Percentiles rank a stretch among this genome's conserved stretches.
Evolutionary conservation across 2,888 invertebrate species (phyloP).

Genomic region (Meta bourneti): DNA sequence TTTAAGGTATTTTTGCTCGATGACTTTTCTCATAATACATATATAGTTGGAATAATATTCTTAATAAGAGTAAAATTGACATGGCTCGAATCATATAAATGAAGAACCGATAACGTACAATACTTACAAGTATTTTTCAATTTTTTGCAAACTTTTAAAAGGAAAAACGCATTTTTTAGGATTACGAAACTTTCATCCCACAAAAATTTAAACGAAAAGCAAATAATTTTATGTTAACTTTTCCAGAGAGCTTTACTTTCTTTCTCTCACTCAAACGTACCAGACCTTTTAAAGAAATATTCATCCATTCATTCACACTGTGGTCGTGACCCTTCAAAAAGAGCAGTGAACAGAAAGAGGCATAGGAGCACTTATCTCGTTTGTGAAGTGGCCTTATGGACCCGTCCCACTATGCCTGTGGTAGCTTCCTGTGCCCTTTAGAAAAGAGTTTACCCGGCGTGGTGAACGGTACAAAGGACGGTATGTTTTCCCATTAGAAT

Average conservation of each 20-base stretch:
- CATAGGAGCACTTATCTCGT: constrained; percentile 28
- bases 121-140: no score
- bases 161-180: no score
- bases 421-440: constrained; percentile 2
- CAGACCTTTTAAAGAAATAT: constrained; percentile 2
- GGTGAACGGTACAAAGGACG: constrained; percentile 8
- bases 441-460: no score
- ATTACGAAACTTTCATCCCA: not conserved
- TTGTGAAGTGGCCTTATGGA: constrained; percentile 2
- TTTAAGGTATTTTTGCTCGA: no score
- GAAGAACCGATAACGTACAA: no score
- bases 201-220: not conserved
- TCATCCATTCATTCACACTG: not conserved
- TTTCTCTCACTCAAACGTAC: no score
- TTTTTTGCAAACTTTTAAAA: no score
- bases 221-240: not conserved
- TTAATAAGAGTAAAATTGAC: no score
- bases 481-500: constrained; percentile 8
- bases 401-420: not conserved
- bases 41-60: no score
- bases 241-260: not conserved
- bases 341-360: constrained; percentile 19
- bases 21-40: no score
- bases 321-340: constrained; percentile 46
- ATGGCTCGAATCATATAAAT: no score